A percentile compares a stretch with the other conserved stretches of the same genome.
phyloP scores from a whole-genome alignment of 1,140 invertebrate species.

The Metaphire vulgaris region DNA sequence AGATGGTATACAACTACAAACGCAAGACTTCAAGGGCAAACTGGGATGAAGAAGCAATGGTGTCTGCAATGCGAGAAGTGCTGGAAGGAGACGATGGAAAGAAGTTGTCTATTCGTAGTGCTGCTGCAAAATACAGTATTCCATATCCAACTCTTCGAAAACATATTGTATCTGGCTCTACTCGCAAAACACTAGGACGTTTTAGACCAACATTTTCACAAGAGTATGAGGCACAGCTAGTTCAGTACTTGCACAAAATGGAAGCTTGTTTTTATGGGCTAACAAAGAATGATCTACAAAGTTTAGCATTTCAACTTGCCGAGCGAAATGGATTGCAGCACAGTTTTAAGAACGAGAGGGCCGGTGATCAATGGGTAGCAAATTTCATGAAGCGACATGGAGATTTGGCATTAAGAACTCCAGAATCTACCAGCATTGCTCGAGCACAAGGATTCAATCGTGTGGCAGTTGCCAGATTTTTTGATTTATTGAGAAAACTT shows the following conservation, averaged over 20 bases:
- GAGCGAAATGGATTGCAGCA: background rate
- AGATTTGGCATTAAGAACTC: constrained; percentile 44
- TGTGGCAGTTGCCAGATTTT: constrained; percentile 27
- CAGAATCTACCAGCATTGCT: constrained; percentile 48
- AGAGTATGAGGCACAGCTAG: background rate
- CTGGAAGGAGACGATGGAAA: no score
- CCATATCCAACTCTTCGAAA: no score
- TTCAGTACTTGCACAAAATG: background rate
- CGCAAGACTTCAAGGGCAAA: no score
- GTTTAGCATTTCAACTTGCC: no score
- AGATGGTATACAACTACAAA: no score
- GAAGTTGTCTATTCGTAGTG: no score
- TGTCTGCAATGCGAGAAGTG: no score
- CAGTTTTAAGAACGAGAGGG: constrained; percentile 26
- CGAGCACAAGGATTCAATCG: constrained; percentile 50
- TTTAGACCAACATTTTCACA: background rate
- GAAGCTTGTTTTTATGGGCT: background rate
- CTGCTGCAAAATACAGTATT: no score
- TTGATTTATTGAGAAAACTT: constrained; percentile 20
- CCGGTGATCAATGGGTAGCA: constrained; percentile 49
- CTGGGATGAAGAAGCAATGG: no score
- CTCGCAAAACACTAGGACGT: background rate
- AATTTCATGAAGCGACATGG: constrained; percentile 48
- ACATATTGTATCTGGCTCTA: no score
- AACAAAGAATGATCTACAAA: background rate